Evolutionary conservation across 2,797 vertebrate species (phyloP), one percentile per base, ranked within the genome.

Genomic region (Tympanoctomys barrerae): DNA sequence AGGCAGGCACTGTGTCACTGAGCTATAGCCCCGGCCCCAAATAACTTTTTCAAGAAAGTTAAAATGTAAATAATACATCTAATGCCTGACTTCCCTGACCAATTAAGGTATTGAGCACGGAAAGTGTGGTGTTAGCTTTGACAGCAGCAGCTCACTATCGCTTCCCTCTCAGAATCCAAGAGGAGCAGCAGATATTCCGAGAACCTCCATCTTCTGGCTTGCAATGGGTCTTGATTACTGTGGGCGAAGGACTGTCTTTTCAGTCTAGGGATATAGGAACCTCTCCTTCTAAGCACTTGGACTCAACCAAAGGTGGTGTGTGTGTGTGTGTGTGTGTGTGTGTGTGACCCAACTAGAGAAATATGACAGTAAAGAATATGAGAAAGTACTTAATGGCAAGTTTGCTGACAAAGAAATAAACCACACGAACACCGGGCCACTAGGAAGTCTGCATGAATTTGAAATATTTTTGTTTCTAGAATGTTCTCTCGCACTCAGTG

Each of bases 391-490:
- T 52, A n/a, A 3, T 66, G 10, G 12, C 19, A 84, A 52, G 0
- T 31, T 49, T 77, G 31, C 10, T 94, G 59, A 71, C 84, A 82
- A 79, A 77, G 90, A 61, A 62, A 81, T 66, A 75, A 90, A 96
- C 71, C 0, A 57, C 95, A 92, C 91, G 19, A 89, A 78, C 93
- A 13, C 57, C 79, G 78, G 22, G 82, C 62, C 94, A 89, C 68
- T 89, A 96, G 77, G 81, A 70, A 95, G 96, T 94, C 96, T 88
- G 21, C 90, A 75, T 28, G 24, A 75, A 75, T 28, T 75, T 14
- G 71, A 46, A 75, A 16, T 26, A 75, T 16, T 46, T 46, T 75
- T 22, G 39, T 46, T 46, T 75, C 70, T 80, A 9, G 13, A 89
- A n/a, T 49, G 28, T 94, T 62, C 28, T 66, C 42, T 49, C 26